These are phyloP conservation scores for Callyntrura guangdongensis DNA, from an alignment of 2,888 invertebrate genomes.

Conservation along the genomic window DNA sequence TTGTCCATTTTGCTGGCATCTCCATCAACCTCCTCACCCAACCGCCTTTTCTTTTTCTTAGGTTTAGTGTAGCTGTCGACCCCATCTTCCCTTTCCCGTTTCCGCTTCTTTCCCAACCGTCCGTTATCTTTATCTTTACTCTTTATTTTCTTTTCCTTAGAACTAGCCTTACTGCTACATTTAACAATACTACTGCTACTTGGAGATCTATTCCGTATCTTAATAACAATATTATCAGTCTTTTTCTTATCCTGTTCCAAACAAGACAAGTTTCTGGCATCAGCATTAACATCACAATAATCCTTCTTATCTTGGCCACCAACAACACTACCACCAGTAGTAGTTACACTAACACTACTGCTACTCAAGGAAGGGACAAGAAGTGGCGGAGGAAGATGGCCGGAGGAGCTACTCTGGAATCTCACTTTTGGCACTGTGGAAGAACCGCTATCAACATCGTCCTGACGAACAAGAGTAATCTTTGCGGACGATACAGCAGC, in stretches of 20 bases:
- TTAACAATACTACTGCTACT: conserved; percentile 42
- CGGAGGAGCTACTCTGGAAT: conserved; percentile 12
- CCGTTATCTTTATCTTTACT: conserved; percentile 22
- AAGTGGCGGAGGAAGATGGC: conserved; percentile 49
- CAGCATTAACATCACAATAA: conserved; percentile 32
- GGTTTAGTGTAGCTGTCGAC: background rate
- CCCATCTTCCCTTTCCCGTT: conserved; percentile 52
- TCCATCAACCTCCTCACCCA: conserved; percentile 21
- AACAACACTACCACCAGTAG: too few species aligned
- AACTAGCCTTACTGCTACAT: conserved; percentile 38
- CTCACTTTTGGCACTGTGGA: conserved; percentile 55
- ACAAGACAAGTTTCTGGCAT: conserved; percentile 54
- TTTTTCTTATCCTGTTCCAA: conserved; percentile 67
- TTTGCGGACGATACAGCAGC: background rate
- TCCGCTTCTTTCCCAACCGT: conserved; percentile 31
- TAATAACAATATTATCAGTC: conserved; percentile 68
- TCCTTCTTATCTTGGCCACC: conserved; percentile 45
- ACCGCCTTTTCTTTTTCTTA: conserved; percentile 44
- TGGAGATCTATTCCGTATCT: conserved; percentile 65
- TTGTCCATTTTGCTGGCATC: too few species aligned
- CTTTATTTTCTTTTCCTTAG: conserved; percentile 36
- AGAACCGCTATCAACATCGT: background rate
- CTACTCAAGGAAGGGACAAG: conserved; percentile 33
- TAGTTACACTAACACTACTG: background rate
- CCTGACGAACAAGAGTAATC: background rate